Evolutionary conservation across 2,113 vertebrate species (phyloP).

Genomic region (Podarcis muralis): DNA sequence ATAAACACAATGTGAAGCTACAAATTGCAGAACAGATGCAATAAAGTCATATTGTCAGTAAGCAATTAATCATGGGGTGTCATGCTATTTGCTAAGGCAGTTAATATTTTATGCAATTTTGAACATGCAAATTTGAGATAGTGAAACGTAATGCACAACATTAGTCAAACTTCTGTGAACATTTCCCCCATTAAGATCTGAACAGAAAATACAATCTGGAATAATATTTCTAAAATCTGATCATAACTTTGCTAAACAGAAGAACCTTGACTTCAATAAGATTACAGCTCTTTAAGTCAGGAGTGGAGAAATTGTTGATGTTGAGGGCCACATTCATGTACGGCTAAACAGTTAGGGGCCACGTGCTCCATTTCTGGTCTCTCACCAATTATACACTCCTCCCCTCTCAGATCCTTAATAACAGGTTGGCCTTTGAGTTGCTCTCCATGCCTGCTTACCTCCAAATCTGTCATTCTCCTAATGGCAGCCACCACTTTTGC

Average conservation of each 20-base stretch:
- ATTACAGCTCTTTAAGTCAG: no score
- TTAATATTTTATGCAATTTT: slow-evolving; percentile 24
- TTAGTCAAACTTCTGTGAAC: not conserved
- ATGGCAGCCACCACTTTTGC: no score
- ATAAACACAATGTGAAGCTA: slow-evolving; percentile 23
- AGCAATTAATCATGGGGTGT: not conserved
- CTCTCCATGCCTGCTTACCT: no score
- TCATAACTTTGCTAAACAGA: not conserved
- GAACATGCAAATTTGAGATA: slow-evolving; percentile 1
- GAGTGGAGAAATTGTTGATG: no score
- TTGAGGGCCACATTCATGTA: no score
- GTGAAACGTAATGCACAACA: slow-evolving; percentile 5
- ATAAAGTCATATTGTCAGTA: slow-evolving; percentile 13
- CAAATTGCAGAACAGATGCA: slow-evolving; percentile 4
- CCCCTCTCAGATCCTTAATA: no score
- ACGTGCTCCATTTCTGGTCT: no score
- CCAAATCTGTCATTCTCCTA: no score
- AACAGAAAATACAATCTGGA: not conserved
- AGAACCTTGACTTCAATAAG: not conserved
- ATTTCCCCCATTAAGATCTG: slow-evolving; percentile 9
- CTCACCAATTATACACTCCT: no score
- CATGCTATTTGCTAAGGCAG: slow-evolving; percentile 3
- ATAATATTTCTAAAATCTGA: not conserved
- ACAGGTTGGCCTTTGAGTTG: no score
- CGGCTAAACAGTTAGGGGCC: no score